A percentile compares a stretch with the other conserved stretches of the same genome.
These are phyloP conservation scores for Amphimedon queenslandica DNA, from an alignment of 37 sponge, comb jelly and placozoan genomes.

Conservation along the genomic window DNA sequence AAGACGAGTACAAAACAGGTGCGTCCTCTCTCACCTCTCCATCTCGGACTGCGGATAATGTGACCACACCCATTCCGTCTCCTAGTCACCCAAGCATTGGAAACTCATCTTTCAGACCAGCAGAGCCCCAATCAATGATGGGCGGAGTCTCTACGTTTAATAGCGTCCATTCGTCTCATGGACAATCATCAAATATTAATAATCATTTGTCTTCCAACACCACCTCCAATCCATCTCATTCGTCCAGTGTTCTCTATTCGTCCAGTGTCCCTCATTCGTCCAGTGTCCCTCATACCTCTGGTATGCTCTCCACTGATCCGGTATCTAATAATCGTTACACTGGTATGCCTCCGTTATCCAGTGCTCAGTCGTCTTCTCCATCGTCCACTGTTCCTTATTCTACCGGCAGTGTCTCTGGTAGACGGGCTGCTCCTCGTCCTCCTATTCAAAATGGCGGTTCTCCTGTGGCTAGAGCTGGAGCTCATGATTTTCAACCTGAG, in stretches of 20 bases:
- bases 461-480: background rate
- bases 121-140: too few species aligned
- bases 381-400: too few species aligned
- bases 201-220: too few species aligned
- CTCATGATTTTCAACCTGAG: background rate
- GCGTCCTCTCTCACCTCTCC: conserved; percentile 1
- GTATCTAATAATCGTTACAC: too few species aligned
- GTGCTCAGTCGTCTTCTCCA: background rate
- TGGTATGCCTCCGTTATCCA: background rate
- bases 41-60: too few species aligned
- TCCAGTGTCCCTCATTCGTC: background rate
- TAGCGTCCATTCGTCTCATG: too few species aligned
- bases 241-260: too few species aligned
- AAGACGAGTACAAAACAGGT: conserved; percentile 16
- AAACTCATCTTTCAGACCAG: too few species aligned
- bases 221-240: too few species aligned
- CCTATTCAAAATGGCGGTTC: background rate
- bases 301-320: background rate
- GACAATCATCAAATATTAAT: too few species aligned
- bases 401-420: too few species aligned
- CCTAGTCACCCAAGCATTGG: background rate
- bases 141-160: too few species aligned
- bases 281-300: background rate
- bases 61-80: background rate
- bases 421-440: background rate